phyloP scores from a whole-genome alignment of 2,888 invertebrate species.

The Cheilosia soror region DNA sequence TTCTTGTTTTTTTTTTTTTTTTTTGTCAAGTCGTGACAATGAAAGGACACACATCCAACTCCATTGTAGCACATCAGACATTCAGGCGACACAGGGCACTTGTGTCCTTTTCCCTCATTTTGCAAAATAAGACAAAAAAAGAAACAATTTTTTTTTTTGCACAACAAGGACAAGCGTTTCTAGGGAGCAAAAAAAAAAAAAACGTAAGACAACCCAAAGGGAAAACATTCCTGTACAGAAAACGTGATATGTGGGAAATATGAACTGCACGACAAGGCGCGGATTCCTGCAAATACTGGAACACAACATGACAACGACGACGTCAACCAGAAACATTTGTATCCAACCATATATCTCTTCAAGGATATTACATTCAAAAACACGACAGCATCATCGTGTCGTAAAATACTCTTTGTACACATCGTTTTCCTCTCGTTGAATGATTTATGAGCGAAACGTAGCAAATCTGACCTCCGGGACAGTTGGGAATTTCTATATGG shows the following conservation, averaged over 20 bases:
- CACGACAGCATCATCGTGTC: conserved; percentile 47
- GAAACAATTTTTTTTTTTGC: not conserved
- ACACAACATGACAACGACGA: conserved; percentile 27
- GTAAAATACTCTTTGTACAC: conserved; percentile 55
- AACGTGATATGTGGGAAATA: conserved; percentile 69
- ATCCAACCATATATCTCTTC: conserved; percentile 36
- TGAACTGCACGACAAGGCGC: conserved; percentile 56
- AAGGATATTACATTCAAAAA: conserved; percentile 57
- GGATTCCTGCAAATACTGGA: not conserved
- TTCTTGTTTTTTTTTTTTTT: not conserved
- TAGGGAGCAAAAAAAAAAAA: not conserved
- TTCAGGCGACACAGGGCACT: conserved; percentile 57
- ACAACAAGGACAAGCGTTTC: conserved; percentile 35
- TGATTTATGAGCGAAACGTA: conserved; percentile 70
- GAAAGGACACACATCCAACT: conserved; percentile 42
- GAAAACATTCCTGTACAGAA: conserved; percentile 27
- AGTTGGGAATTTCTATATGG: conserved; percentile 32
- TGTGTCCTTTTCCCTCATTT: conserved; percentile 55
- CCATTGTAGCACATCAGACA: conserved; percentile 51
- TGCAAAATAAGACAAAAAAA: not conserved
- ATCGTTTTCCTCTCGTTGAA: conserved; percentile 58
- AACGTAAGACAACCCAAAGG: conserved; percentile 11
- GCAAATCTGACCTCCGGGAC: conserved; percentile 72
- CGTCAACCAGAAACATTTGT: conserved; percentile 33
- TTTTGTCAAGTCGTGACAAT: conserved; percentile 48